These are phyloP conservation scores for Vespertilio murinus DNA, from an alignment of 2,797 vertebrate species.

Conservation along the genomic window DNA sequence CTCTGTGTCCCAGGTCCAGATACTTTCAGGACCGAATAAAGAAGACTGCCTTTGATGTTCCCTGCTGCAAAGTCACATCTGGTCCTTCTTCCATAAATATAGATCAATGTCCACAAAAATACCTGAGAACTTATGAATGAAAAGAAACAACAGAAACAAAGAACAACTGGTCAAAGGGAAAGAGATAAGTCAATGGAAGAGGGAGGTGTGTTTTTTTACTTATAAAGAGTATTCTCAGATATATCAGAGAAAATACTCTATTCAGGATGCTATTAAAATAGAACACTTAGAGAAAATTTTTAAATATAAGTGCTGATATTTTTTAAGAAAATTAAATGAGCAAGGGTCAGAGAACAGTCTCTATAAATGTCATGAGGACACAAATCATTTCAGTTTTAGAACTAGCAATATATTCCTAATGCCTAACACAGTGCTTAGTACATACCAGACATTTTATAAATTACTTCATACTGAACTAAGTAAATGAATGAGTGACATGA, in stretches of 20 bases:
- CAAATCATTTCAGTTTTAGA: slow-evolving; percentile 8
- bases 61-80: neutral
- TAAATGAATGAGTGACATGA: slow-evolving; percentile 12
- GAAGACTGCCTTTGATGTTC: neutral
- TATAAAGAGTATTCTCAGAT: neutral
- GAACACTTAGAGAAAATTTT: neutral
- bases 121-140: neutral
- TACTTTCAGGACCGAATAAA: neutral
- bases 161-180: neutral
- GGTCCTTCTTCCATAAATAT: neutral
- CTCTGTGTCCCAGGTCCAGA: neutral
- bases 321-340: neutral
- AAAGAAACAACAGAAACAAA: slow-evolving; percentile 9
- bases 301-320: neutral
- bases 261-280: neutral
- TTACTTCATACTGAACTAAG: neutral
- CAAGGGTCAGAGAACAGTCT: neutral
- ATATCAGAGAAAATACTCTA: slow-evolving; percentile 7
- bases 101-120: neutral
- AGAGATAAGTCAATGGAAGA: neutral
- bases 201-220: neutral
- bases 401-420: neutral
- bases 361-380: neutral
- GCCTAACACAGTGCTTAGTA: neutral
- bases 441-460: neutral